Evolutionary conservation across 2,797 vertebrate genomes (phyloP).

Genomic region (Denticeps clupeoides): DNA sequence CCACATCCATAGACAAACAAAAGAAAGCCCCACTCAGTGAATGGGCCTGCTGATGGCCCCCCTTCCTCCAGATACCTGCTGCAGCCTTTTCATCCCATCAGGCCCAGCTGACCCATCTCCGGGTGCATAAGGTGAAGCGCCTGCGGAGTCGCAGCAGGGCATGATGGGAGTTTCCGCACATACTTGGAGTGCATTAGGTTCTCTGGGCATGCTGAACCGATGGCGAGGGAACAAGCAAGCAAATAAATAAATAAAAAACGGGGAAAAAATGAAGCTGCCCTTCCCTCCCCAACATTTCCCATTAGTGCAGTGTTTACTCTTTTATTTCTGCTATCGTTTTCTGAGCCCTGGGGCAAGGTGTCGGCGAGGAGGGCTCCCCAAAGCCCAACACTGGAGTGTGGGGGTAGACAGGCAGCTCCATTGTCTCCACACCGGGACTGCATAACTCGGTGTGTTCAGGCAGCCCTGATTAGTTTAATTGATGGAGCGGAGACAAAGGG

Average conservation of each 20-base stretch:
- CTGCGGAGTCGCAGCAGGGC: conserved; percentile 1
- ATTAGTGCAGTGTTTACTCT: conserved; percentile 17
- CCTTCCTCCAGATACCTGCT: neutral
- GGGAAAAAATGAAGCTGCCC: conserved; percentile 12
- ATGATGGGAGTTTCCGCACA: neutral
- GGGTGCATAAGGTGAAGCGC: neutral
- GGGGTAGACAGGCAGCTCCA: conserved; percentile 27
- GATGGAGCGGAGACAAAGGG: conserved; percentile 56
- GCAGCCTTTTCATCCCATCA: neutral
- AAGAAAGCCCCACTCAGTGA: too few species aligned
- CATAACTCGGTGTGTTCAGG: conserved; percentile 52
- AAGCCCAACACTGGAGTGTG: conserved; percentile 14
- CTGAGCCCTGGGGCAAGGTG: conserved; percentile 23
- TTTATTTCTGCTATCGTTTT: conserved; percentile 15
- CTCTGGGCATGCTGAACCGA: neutral
- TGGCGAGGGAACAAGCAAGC: neutral
- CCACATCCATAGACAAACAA: too few species aligned
- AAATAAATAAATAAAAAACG: neutral
- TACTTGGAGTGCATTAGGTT: neutral
- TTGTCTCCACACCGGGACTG: conserved; percentile 52
- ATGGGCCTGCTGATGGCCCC: too few species aligned
- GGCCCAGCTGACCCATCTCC: neutral
- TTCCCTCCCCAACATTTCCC: conserved; percentile 9
- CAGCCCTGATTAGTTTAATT: conserved; percentile 55
- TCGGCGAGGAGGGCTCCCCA: conserved; percentile 20